phyloP scores from a whole-genome alignment of 2,113 vertebrate species.

The Trachemys scripta region DNA sequence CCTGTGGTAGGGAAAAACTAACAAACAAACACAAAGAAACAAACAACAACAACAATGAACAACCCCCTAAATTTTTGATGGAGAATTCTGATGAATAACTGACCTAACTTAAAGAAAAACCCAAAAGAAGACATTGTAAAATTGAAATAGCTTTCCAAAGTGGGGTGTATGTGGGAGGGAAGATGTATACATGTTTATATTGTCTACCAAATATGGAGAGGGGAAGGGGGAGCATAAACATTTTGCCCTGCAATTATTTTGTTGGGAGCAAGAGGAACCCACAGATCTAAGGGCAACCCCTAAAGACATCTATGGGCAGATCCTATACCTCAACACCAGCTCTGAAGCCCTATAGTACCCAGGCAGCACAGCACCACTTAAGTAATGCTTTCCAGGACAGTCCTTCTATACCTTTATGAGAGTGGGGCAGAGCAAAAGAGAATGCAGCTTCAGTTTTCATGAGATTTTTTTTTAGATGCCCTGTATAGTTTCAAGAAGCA shows the following conservation, averaged over 20 bases:
- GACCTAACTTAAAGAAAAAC: neutral
- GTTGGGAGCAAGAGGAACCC: neutral
- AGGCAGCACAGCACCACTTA: neutral
- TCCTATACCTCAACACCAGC: neutral
- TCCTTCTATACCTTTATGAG: neutral
- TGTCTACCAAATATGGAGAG: neutral
- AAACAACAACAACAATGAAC: neutral
- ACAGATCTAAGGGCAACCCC: neutral
- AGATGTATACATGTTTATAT: neutral
- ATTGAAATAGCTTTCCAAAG: neutral
- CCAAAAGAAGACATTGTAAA: accelerated
- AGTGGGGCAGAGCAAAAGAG: neutral
- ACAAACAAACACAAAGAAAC: no score
- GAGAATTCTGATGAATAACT: neutral
- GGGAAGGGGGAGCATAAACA: neutral
- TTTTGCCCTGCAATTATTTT: neutral
- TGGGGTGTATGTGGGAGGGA: neutral
- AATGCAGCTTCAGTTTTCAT: neutral
- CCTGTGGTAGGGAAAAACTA: neutral
- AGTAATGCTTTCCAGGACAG: neutral
- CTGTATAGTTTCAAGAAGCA: neutral
- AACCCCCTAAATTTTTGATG: neutral
- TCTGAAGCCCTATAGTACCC: neutral
- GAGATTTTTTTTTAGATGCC: accelerated
- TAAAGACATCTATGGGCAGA: neutral